Evolutionary conservation across 2,113 vertebrate species (phyloP).

Genomic region (Cyprinus carpio): DNA sequence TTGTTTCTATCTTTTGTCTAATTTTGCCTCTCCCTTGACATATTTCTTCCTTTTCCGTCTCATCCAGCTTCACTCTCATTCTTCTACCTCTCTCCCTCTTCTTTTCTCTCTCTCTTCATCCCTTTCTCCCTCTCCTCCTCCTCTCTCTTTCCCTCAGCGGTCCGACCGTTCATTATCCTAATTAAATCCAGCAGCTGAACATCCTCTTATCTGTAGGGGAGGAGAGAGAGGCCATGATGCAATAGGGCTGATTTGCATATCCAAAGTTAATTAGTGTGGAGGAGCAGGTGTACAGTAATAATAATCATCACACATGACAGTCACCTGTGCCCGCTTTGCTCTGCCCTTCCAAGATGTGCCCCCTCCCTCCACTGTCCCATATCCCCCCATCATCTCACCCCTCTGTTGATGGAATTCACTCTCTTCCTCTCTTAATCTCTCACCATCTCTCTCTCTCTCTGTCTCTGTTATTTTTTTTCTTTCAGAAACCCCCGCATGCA

Average conservation of each 20-base stretch:
- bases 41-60: constrained; percentile 43
- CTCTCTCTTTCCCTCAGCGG: constrained; percentile 87
- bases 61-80: constrained; percentile 46
- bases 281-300: constrained; percentile 99
- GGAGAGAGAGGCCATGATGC: constrained; percentile 98
- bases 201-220: constrained; percentile 99
- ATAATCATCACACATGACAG: constrained; percentile 99
- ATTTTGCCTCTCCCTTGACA: constrained; percentile 53
- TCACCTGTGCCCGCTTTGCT: constrained; percentile 99
- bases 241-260: constrained; percentile 99
- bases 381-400: constrained; percentile 69
- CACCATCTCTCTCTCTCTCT: constrained; percentile 45
- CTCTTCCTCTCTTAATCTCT: constrained; percentile 47
- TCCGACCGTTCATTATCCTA: constrained; percentile 99
- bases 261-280: constrained; percentile 99
- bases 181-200: constrained; percentile 99
- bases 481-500: constrained; percentile 34
- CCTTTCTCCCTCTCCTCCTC: constrained; percentile 60
- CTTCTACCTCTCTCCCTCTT: constrained; percentile 41
- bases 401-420: constrained; percentile 63
- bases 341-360: constrained; percentile 84
- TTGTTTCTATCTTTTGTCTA: constrained; percentile 52
- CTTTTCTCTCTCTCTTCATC: constrained; percentile 44
- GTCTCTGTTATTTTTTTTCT: constrained; percentile 15
- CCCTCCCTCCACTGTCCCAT: constrained; percentile 62